Conservation (phyloP, 2,888 invertebrate genomes). For the Limnephilus lunatus region DNA sequence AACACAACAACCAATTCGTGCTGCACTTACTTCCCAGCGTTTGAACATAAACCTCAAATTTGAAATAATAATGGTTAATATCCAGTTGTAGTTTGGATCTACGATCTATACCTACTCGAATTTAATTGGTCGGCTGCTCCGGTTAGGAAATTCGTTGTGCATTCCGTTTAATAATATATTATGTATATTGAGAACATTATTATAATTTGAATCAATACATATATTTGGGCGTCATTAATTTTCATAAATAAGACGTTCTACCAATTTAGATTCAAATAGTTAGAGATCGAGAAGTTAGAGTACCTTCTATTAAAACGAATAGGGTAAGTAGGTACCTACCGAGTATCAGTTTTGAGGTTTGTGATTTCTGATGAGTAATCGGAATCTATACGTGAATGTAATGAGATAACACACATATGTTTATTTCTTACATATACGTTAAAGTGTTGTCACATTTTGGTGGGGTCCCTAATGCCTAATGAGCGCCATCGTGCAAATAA, state of each 20-base stretch:
- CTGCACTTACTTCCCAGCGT: too few relatives aligned
- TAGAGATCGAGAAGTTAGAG: neutral
- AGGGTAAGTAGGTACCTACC: too few relatives aligned
- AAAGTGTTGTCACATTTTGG: neutral
- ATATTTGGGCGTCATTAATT: neutral
- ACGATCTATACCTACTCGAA: neutral
- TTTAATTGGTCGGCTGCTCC: neutral
- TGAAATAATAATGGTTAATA: too few relatives aligned
- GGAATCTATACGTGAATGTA: too few relatives aligned
- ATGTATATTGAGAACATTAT: neutral
- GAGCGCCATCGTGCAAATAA: too few relatives aligned
- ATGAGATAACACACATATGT: neutral
- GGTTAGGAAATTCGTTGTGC: neutral
- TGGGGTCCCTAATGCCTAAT: neutral
- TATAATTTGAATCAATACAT: neutral
- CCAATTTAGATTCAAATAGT: neutral
- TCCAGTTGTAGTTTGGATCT: neutral
- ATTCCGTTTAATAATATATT: neutral
- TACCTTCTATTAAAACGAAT: too few relatives aligned
- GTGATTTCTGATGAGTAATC: too few relatives aligned
- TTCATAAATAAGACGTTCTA: neutral
- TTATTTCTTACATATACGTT: neutral
- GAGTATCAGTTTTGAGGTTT: neutral
- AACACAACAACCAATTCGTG: too few relatives aligned
- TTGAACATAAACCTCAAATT: too few relatives aligned